Conservation (phyloP, 2,888 invertebrate genomes). For the Aspidiotus rigidus region DNA sequence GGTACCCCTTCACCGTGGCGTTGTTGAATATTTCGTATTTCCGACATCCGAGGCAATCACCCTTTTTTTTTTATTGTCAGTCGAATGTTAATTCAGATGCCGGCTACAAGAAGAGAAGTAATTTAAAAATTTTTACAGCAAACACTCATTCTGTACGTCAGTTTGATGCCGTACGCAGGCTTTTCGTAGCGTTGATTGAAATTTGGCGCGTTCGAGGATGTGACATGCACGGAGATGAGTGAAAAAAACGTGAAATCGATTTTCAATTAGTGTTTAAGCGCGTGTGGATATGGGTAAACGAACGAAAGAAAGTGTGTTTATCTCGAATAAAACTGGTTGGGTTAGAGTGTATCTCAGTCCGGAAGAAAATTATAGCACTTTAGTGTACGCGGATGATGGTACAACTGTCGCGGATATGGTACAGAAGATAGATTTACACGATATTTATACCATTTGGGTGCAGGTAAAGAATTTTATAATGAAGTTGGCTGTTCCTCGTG, state of each 20-base stretch:
- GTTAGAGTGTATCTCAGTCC: conserved; percentile 10
- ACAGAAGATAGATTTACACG: neutral
- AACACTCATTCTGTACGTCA: neutral
- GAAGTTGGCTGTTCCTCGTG: no score
- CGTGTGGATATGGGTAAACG: neutral
- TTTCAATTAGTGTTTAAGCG: neutral
- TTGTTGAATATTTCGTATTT: neutral
- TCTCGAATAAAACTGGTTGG: conserved; percentile 5
- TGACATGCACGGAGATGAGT: neutral
- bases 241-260: neutral
- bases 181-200: neutral
- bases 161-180: neutral
- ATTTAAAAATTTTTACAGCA: no score
- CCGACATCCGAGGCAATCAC: conserved; percentile 1
- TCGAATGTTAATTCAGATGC: neutral
- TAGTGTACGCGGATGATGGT: neutral
- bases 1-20: neutral
- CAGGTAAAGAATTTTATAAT: neutral
- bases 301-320: conserved; percentile 5
- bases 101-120: neutral
- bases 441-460: conserved; percentile 4
- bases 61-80: conserved; percentile 12
- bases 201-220: neutral
- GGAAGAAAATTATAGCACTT: conserved; percentile 5
- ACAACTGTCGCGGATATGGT: neutral